Conservation (phyloP, 2,888 invertebrate genomes). For the Rotaria magnacalcarata region DNA sequence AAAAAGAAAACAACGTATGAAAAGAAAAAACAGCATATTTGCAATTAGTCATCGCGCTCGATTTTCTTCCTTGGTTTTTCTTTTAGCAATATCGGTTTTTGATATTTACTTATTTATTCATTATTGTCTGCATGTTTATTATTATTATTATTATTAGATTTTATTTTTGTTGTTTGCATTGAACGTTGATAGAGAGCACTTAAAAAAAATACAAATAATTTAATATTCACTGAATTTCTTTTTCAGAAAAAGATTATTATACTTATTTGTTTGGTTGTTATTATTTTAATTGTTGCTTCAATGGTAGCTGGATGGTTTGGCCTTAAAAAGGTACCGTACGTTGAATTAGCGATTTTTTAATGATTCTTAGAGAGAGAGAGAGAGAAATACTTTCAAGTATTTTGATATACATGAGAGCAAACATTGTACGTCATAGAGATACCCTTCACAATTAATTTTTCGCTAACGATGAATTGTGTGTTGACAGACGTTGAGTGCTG, state of each 20-base stretch:
- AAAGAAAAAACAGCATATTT: background rate
- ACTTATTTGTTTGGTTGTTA: conserved; percentile 41
- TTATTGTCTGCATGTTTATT: background rate
- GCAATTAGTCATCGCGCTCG: background rate
- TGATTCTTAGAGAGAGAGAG: too few relatives aligned
- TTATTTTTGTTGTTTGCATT: background rate
- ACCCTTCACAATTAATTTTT: too few relatives aligned
- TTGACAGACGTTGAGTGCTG: too few relatives aligned
- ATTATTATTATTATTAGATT: background rate
- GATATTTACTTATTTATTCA: background rate
- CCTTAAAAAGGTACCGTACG: conserved; percentile 34
- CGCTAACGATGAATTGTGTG: too few relatives aligned
- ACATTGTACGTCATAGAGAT: too few relatives aligned
- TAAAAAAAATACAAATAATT: too few relatives aligned
- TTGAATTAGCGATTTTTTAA: background rate
- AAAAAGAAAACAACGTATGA: background rate
- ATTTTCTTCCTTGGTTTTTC: background rate
- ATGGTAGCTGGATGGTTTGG: conserved; percentile 45
- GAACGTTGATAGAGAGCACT: background rate
- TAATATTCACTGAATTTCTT: background rate
- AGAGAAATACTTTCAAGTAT: too few relatives aligned
- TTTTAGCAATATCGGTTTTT: background rate
- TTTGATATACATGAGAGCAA: too few relatives aligned
- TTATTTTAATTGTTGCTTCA: conserved; percentile 40
- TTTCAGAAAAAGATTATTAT: conserved; percentile 46